A percentile compares a stretch with the other conserved stretches of the same genome.
phyloP scores from a whole-genome alignment of 1,140 invertebrate species.

The Drosophila busckii region DNA sequence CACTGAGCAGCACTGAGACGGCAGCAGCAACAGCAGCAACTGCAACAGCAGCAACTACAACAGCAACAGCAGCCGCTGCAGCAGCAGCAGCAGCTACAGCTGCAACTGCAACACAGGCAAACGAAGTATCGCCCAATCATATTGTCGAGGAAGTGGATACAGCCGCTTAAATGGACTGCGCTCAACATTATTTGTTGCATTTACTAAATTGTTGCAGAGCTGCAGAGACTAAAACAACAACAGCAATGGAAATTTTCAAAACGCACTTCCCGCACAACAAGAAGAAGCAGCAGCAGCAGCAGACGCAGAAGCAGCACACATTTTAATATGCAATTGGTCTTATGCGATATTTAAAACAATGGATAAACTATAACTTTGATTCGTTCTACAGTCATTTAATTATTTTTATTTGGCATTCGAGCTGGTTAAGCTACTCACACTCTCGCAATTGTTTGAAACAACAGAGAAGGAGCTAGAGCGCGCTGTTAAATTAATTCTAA shows the following conservation, averaged over 20 bases:
- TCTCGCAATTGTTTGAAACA: conserved; percentile 7
- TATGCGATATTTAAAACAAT: too few species aligned
- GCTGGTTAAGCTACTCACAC: too few species aligned
- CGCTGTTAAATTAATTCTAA: conserved; percentile 61
- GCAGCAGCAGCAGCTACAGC: background rate
- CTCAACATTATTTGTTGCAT: conserved; percentile 39
- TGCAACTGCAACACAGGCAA: conserved; percentile 32
- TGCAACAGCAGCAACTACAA: conserved; percentile 4
- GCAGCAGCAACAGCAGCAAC: background rate
- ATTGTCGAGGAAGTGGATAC: conserved; percentile 78
- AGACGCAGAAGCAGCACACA: too few species aligned
- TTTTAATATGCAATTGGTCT: too few species aligned
- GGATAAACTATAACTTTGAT: too few species aligned
- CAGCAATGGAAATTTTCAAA: too few species aligned
- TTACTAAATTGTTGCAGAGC: conserved; percentile 48
- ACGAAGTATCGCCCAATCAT: conserved; percentile 75
- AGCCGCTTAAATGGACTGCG: conserved; percentile 55
- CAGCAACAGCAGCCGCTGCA: background rate
- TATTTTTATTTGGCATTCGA: too few species aligned
- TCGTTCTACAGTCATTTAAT: too few species aligned
- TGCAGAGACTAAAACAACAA: conserved; percentile 1
- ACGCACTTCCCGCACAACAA: too few species aligned
- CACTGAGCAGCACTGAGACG: background rate
- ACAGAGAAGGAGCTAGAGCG: background rate
- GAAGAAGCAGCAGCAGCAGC: too few species aligned